Percentiles rank a stretch among this genome's conserved stretches.
phyloP scores from a whole-genome alignment of 2,113 vertebrate species.

The Echinops telfairi region DNA sequence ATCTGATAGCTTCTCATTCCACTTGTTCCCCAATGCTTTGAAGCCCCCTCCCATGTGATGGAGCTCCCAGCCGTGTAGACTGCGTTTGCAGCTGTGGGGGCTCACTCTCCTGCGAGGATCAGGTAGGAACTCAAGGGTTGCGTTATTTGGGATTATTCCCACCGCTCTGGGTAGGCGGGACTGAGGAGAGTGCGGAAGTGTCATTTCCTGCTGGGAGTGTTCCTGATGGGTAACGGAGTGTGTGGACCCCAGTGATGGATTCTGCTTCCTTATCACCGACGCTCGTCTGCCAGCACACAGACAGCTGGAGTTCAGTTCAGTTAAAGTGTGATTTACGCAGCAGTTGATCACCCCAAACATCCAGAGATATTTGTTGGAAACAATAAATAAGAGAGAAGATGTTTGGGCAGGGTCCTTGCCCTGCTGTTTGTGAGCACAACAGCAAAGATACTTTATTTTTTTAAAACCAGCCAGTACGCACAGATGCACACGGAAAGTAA shows the following conservation, averaged over 20 bases:
- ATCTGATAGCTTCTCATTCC: no score
- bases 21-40: no score
- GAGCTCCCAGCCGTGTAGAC: fast-evolving
- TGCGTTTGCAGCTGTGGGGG: fast-evolving
- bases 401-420: not conserved
- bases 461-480: not conserved
- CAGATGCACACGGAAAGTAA: not conserved
- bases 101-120: not conserved
- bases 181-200: not conserved
- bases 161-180: not conserved
- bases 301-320: not conserved
- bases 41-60: no score
- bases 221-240: not conserved
- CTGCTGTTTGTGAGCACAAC: not conserved
- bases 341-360: not conserved
- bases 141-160: not conserved
- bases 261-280: not conserved
- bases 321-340: not conserved
- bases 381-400: not conserved
- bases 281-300: not conserved
- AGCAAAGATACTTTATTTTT: not conserved
- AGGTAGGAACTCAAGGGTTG: fast-evolving
- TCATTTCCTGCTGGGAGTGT: no score
- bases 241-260: not conserved
- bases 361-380: fast-evolving